Conservation (phyloP, 2,113 vertebrate genomes). For the Pseudolaguvia tuberculata region DNA sequence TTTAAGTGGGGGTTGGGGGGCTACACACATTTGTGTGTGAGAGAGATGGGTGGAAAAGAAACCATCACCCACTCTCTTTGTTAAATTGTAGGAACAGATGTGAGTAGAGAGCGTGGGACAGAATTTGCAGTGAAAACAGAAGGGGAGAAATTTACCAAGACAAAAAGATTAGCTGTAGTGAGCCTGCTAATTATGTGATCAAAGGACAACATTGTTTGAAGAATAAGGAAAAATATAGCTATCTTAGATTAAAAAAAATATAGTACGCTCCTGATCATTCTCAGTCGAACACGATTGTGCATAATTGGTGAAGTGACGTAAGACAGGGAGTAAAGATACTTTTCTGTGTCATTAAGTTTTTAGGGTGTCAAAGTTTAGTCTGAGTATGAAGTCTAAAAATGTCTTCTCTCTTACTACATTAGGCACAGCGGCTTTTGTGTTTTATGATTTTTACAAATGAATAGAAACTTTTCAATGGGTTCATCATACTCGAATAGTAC, state of each 20-base stretch:
- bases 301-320: slow-evolving; percentile 12
- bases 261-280: background rate
- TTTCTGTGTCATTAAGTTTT: background rate
- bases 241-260: background rate
- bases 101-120: slow-evolving; percentile 35
- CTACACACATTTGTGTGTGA: slow-evolving; percentile 24
- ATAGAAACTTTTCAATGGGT: background rate
- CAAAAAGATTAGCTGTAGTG: slow-evolving; percentile 15
- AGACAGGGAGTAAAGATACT: background rate
- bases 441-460: background rate
- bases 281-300: background rate
- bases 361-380: slow-evolving; percentile 2
- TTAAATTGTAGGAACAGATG: slow-evolving; percentile 42
- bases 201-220: slow-evolving; percentile 24
- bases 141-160: slow-evolving; percentile 28
- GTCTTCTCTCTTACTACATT: background rate
- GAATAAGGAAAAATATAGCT: slow-evolving; percentile 4
- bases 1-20: slow-evolving; percentile 34
- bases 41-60: slow-evolving; percentile 24
- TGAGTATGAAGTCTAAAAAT: slow-evolving; percentile 11
- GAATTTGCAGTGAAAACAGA: slow-evolving; percentile 13
- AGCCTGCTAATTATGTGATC: slow-evolving; percentile 34
- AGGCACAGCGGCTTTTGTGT: background rate
- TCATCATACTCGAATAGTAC: background rate
- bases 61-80: slow-evolving; percentile 40